Percentiles rank a stretch among this genome's conserved stretches.
Conservation (phyloP, 2,113 vertebrate species). For the Syrmaticus mikado region DNA sequence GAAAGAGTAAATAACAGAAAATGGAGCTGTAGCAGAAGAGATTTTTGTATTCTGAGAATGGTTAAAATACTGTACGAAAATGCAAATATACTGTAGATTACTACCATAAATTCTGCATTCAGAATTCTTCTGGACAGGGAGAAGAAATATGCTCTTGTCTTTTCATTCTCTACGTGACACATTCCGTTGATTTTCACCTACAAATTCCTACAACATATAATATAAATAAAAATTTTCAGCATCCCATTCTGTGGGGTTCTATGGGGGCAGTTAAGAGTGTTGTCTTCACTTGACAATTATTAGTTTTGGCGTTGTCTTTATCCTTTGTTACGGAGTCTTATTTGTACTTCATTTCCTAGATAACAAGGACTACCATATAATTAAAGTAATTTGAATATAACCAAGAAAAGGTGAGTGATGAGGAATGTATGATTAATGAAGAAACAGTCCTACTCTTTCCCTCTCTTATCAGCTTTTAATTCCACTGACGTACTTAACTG, state of each 20-base stretch:
- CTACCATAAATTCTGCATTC: background rate
- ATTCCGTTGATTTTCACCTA: background rate
- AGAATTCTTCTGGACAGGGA: background rate
- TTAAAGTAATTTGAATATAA: conserved; percentile 19
- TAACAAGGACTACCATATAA: background rate
- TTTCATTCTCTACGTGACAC: background rate
- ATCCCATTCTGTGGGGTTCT: background rate
- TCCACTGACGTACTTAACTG: conserved; percentile 6
- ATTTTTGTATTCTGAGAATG: background rate
- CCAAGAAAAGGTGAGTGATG: conserved; percentile 9
- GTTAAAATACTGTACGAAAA: background rate
- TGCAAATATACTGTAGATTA: background rate
- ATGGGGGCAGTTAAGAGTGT: background rate
- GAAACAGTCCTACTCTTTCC: background rate
- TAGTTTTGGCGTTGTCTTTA: background rate
- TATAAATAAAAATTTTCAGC: background rate
- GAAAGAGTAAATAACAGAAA: background rate
- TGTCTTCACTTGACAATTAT: background rate
- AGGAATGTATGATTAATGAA: conserved; percentile 29
- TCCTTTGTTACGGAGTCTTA: background rate
- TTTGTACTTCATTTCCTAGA: conserved; percentile 22
- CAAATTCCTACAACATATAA: background rate
- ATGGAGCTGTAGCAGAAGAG: background rate
- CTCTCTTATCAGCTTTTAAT: conserved; percentile 44
- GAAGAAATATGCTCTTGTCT: background rate